phyloP scores from a whole-genome alignment of 2,797 vertebrate genomes.

The Odontamblyopus lacepedii region DNA sequence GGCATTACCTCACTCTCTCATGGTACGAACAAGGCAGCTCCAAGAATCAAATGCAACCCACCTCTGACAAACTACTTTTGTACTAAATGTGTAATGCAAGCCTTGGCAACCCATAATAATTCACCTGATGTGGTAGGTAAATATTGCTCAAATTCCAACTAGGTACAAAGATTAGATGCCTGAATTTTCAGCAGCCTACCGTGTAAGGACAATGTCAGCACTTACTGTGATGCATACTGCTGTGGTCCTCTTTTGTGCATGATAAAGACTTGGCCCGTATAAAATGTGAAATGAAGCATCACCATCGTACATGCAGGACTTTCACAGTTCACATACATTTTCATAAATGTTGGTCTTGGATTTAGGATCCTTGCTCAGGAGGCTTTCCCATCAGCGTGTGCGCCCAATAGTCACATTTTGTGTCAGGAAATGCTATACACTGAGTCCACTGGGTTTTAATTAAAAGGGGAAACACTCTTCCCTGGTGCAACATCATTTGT shows the following conservation, averaged over 20 bases:
- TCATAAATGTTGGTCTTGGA: slow-evolving; percentile 15
- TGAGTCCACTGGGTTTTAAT: slow-evolving; percentile 40
- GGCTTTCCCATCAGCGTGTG: slow-evolving; percentile 37
- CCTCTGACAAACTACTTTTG: slow-evolving; percentile 5
- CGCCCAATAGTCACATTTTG: slow-evolving; percentile 32
- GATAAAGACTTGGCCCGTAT: not conserved
- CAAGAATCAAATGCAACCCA: not conserved
- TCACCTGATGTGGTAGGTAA: not conserved
- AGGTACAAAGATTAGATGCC: not conserved
- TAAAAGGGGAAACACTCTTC: slow-evolving; percentile 32
- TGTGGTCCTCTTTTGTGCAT: not conserved
- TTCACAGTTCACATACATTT: slow-evolving; percentile 16
- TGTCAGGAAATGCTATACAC: slow-evolving; percentile 21
- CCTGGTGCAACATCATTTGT: slow-evolving; percentile 47
- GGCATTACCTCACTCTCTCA: not conserved
- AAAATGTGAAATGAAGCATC: slow-evolving; percentile 2
- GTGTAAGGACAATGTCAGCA: not conserved
- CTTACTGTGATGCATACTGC: not conserved
- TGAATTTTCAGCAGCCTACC: not conserved
- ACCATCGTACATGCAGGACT: not conserved
- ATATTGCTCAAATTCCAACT: not conserved
- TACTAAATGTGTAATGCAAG: not conserved
- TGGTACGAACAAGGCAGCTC: not conserved
- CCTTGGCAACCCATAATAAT: not conserved
- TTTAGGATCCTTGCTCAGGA: slow-evolving; percentile 35